A percentile compares a stretch with the other conserved stretches of the same genome.
Evolutionary conservation across 1,140 invertebrate species (phyloP).

Genomic region (Lysiphlebus fabarum): DNA sequence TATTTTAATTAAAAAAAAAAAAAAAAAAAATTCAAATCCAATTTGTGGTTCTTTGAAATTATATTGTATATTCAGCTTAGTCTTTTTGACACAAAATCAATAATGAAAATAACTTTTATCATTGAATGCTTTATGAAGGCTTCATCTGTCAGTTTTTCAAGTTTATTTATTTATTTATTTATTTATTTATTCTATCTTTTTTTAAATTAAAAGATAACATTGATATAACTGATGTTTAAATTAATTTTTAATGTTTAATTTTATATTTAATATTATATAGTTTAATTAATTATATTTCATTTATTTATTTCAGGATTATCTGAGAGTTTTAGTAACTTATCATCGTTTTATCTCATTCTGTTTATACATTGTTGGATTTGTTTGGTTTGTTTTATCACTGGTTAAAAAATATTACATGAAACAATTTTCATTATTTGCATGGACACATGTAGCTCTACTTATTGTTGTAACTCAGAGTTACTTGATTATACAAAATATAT

Average conservation of each 20-base stretch:
- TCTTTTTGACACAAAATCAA: conserved; percentile 33
- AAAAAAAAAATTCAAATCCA: conserved; percentile 18
- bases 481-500: conserved; percentile 97
- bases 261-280: conserved; percentile 19
- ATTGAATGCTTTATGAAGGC: conserved; percentile 30
- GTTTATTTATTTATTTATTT: conserved; percentile 19
- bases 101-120: conserved; percentile 17
- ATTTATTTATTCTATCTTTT: conserved; percentile 1
- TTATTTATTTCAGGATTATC: conserved; percentile 76
- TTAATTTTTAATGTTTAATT: conserved; percentile 45
- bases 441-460: conserved; percentile 96
- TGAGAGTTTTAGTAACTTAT: conserved; percentile 89
- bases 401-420: conserved; percentile 97
- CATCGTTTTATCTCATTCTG: conserved; percentile 98
- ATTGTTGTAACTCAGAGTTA: conserved; percentile 98
- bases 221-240: conserved; percentile 16
- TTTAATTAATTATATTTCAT: no score
- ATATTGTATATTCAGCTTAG: conserved; percentile 4
- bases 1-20: conserved; percentile 6
- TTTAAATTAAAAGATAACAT: neutral
- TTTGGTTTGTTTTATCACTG: conserved; percentile 96
- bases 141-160: conserved; percentile 22
- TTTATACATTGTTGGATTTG: conserved; percentile 94
- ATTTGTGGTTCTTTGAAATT: conserved; percentile 16
- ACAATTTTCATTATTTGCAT: conserved; percentile 98